Evolutionary conservation across 2,888 invertebrate genomes (phyloP).

Genomic region (Stomorhina lunata): DNA sequence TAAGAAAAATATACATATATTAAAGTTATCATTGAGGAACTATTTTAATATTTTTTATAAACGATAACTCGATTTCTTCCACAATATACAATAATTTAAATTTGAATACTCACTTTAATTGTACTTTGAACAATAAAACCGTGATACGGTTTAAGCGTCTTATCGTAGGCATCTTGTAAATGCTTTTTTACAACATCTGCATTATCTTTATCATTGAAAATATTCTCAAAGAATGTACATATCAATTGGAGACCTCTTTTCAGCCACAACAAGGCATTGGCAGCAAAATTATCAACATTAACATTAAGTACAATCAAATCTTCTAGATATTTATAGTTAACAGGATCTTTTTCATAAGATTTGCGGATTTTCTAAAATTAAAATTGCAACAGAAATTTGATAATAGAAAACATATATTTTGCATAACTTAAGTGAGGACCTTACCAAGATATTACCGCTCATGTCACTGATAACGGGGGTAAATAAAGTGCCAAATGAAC

Average conservation of each 20-base stretch:
- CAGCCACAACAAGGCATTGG: constrained; percentile 87
- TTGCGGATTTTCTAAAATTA: constrained; percentile 83
- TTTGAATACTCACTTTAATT: constrained; percentile 82
- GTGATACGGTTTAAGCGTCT: constrained; percentile 87
- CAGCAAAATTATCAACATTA: constrained; percentile 81
- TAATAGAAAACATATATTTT: background rate
- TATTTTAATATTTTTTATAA: no score
- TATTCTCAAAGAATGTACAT: constrained; percentile 78
- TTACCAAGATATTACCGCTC: constrained; percentile 88
- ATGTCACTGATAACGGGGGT: constrained; percentile 88
- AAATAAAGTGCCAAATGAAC: constrained; percentile 87
- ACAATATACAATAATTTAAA: background rate
- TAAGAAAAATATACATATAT: no score
- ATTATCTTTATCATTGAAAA: constrained; percentile 74
- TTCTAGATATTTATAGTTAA: constrained; percentile 83
- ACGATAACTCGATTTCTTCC: no score
- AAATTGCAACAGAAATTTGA: background rate
- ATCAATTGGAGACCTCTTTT: constrained; percentile 81
- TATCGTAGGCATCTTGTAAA: constrained; percentile 85
- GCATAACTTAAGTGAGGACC: constrained; percentile 7
- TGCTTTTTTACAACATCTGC: constrained; percentile 83
- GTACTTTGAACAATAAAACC: constrained; percentile 88
- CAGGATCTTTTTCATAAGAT: constrained; percentile 81
- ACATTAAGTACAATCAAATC: constrained; percentile 85
- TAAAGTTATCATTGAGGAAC: no score